Conservation (phyloP, 2,113 vertebrate genomes). For the Lota lota region DNA sequence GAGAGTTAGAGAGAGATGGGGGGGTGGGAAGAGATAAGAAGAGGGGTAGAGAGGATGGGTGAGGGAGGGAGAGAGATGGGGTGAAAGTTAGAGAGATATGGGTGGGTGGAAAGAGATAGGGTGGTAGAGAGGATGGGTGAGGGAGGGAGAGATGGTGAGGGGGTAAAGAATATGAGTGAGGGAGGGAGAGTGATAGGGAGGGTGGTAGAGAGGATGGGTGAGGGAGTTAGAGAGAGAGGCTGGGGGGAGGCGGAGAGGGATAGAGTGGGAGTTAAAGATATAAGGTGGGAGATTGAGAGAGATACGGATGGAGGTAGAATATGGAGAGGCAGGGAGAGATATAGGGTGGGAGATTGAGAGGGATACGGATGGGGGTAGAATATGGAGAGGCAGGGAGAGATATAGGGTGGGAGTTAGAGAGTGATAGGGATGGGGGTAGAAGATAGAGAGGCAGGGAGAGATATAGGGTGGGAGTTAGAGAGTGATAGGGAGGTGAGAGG, state of each 20-base stretch:
- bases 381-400: background rate
- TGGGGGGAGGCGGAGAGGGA: background rate
- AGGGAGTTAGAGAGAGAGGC: background rate
- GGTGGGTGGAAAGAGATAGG: background rate
- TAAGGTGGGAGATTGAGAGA: background rate
- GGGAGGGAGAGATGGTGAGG: background rate
- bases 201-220: background rate
- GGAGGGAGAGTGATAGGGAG: conserved; percentile 1
- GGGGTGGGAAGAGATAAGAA: background rate
- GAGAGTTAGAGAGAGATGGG: background rate
- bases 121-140: background rate
- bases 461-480: background rate
- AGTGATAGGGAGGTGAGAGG: background rate
- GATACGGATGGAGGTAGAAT: background rate
- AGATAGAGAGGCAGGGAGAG: background rate
- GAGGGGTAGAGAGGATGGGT: background rate
- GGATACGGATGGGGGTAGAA: background rate
- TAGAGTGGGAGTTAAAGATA: background rate
- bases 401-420: background rate
- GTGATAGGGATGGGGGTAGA: background rate
- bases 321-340: background rate
- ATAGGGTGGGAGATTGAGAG: background rate
- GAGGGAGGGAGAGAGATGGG: background rate
- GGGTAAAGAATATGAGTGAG: background rate
- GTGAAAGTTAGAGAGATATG: background rate